Base-by-base conservation (phyloP, 2,113 vertebrate genomes). In the Prochilodus magdalenae region DNA sequence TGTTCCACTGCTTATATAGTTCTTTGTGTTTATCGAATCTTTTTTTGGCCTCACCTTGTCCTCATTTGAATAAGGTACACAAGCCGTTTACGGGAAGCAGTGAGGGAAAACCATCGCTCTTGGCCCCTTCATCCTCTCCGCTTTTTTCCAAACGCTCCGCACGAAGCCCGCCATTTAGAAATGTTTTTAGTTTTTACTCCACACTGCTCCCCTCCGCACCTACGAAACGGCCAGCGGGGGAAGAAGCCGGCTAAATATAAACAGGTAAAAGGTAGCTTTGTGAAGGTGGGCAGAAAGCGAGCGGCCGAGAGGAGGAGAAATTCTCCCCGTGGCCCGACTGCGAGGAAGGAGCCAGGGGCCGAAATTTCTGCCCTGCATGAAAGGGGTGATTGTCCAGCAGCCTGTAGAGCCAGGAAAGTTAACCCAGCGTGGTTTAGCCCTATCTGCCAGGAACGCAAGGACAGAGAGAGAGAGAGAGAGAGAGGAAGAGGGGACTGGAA, bases 331-430 rank as follows among this genome's bases (percentile, higher is more conserved):
- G 86, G 89, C 89, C 88, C 86, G 81, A 86, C 82, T 74, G 80
- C 77, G 33, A 75, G 82, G 84, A 85, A 83, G 90, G 89, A 91
- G 88, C 89, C 87, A 91, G 90, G 78, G 90, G 90, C 90, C 79
- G 47, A 84, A 88, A 90, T 92, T 89, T 89, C 84, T 84, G 40
- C 85, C 86, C 74, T 84, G 81, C 87, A 94, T 95, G 94, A 95
- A 95, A 94, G 94, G 91, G 89, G 86, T 87, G 90, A 93, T 95
- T 95, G 94, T 95, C 89, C 85, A 26, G 82, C 83, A 86, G 83
- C 89, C 92, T 87, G 84, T 81, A 0, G 86, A 91, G 93, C 92
- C 92, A 94, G 93, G 93, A 94, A 94, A 95, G 91, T 93, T 94
- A 90, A 92, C 92, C 91, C 89, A 89, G 88, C 79, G 90, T 84